Evolutionary conservation across 2,888 invertebrate genomes (phyloP).

Genomic region (Spodoptera exigua): DNA sequence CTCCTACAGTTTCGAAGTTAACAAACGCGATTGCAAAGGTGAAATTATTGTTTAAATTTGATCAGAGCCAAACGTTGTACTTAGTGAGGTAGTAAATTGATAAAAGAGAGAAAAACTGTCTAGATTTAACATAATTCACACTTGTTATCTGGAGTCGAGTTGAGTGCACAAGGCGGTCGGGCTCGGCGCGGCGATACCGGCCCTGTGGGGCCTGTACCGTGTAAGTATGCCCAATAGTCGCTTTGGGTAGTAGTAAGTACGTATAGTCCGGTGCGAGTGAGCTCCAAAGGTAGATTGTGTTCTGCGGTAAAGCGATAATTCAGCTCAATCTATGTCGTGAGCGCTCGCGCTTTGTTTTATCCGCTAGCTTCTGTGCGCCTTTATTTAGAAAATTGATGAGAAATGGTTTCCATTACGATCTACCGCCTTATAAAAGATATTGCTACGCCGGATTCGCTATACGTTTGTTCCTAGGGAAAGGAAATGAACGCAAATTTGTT

Average conservation of each 20-base stretch:
- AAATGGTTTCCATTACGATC: conserved; percentile 88
- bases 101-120: conserved; percentile 81
- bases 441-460: conserved; percentile 75
- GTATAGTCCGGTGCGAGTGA: conserved; percentile 39
- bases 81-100: conserved; percentile 79
- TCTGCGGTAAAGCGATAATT: conserved; percentile 90
- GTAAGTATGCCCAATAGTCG: conserved; percentile 4
- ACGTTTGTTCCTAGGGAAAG: conserved; percentile 80
- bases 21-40: conserved; percentile 40
- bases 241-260: conserved; percentile 16
- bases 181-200: conserved; percentile 57
- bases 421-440: conserved; percentile 86
- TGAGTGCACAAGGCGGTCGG: conserved; percentile 78
- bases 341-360: conserved; percentile 87
- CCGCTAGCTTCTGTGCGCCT: conserved; percentile 88
- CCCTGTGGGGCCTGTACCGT: conserved; percentile 39
- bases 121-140: conserved; percentile 85
- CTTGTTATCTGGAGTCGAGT: conserved; percentile 77
- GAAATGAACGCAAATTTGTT: conserved; percentile 89
- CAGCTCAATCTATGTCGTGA: conserved; percentile 89
- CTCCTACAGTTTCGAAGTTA: conserved; percentile 38
- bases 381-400: conserved; percentile 90
- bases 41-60: conserved; percentile 72
- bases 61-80: conserved; percentile 79
- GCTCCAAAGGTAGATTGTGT: conserved; percentile 80